Conservation (phyloP, 1,140 invertebrate species). For the Drosophila saltans region DNA sequence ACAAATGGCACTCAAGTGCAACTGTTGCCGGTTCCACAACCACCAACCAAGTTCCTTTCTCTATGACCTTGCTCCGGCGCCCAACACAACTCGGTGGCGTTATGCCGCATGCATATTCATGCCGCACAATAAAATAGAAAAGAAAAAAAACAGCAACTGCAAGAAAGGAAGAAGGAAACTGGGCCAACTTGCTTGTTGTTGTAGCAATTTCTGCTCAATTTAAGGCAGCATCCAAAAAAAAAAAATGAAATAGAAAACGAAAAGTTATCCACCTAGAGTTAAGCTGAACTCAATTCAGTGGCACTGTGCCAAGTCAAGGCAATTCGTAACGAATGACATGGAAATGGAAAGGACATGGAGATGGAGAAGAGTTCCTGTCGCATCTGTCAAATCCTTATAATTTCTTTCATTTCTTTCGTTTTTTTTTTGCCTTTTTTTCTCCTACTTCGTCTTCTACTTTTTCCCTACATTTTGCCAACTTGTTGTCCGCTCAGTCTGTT, state of each 20-base stretch:
- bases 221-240: conserved; percentile 48
- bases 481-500: conserved; percentile 57
- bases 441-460: conserved; percentile 20
- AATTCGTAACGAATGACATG: background rate
- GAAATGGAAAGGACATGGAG: background rate
- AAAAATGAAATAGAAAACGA: background rate
- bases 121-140: conserved; percentile 48
- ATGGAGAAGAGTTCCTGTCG: conserved; percentile 21
- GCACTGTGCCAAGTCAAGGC: conserved; percentile 41
- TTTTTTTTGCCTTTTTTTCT: conserved; percentile 27
- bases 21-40: conserved; percentile 53
- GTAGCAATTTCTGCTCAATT: conserved; percentile 72
- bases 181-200: conserved; percentile 56
- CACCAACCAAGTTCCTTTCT: conserved; percentile 9
- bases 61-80: conserved; percentile 53
- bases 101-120: conserved; percentile 77
- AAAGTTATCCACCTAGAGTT: conserved; percentile 22
- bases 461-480: conserved; percentile 47
- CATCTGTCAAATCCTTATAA: conserved; percentile 76
- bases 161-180: conserved; percentile 29
- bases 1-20: conserved; percentile 73
- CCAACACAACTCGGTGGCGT: conserved; percentile 18
- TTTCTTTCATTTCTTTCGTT: conserved; percentile 47
- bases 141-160: conserved; percentile 19
- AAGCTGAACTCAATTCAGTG: conserved; percentile 41